A percentile compares a stretch with the other conserved stretches of the same genome.
These are phyloP conservation scores for Pyralis farinalis DNA, from an alignment of 2,888 invertebrate species.

Conservation along the genomic window DNA sequence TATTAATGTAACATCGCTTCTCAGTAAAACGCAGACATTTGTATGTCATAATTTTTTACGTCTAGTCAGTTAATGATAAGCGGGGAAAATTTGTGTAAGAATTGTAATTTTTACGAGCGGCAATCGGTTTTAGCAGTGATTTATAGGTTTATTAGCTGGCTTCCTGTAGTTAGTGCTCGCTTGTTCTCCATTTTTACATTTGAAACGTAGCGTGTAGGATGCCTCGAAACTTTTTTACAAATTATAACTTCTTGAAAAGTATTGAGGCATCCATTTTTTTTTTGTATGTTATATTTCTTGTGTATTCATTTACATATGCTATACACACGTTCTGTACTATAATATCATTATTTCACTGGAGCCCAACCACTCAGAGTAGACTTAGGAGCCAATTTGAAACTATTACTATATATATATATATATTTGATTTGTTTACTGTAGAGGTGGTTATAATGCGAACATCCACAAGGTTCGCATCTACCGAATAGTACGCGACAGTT, in stretches of 20 bases:
- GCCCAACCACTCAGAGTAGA: no score
- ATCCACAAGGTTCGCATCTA: background rate
- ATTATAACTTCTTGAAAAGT: background rate
- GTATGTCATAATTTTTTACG: conserved; percentile 53
- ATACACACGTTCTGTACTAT: background rate
- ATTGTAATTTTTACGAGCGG: conserved; percentile 37
- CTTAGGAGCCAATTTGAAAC: no score
- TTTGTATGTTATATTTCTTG: conserved; percentile 27
- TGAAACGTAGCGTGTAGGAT: conserved; percentile 18
- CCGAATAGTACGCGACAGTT: conserved; percentile 41
- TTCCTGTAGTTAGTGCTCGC: conserved; percentile 29
- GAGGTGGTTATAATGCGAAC: background rate
- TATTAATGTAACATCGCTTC: conserved; percentile 46
- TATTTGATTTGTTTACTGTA: background rate
- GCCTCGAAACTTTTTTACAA: no score
- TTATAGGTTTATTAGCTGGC: conserved; percentile 34
- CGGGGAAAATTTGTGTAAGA: conserved; percentile 39
- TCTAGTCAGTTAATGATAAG: conserved; percentile 71
- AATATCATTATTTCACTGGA: no score
- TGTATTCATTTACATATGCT: background rate
- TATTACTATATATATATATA: no score
- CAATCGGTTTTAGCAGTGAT: conserved; percentile 33
- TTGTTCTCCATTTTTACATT: conserved; percentile 22
- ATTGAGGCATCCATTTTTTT: conserved; percentile 16
- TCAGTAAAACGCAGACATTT: conserved; percentile 46